These are phyloP conservation scores for Spatula clypeata DNA, from an alignment of 2,797 vertebrate species.

Conservation along the genomic window DNA sequence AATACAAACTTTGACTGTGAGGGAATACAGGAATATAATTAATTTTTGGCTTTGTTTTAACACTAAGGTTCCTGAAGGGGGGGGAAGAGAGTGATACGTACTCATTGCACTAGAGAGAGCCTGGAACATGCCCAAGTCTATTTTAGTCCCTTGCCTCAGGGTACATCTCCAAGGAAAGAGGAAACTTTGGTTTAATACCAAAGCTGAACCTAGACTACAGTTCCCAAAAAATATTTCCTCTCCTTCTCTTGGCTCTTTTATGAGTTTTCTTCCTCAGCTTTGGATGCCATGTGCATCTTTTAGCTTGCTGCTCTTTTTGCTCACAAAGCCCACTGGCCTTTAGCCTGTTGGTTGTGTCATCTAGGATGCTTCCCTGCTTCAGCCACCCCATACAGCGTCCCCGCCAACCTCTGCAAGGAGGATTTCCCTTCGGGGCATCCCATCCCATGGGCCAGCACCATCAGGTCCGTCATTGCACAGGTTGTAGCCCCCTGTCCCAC, in stretches of 20 bases:
- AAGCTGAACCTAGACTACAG: slow-evolving; percentile 10
- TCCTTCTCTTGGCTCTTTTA: neutral
- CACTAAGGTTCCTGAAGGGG: neutral
- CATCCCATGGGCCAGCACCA: neutral
- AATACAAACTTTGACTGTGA: slow-evolving; percentile 31
- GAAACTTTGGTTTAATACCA: slow-evolving; percentile 48
- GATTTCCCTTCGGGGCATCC: neutral
- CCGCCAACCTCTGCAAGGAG: neutral
- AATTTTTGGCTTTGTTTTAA: slow-evolving; percentile 39
- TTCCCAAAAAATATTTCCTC: neutral
- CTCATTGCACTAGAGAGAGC: neutral
- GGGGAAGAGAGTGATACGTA: neutral
- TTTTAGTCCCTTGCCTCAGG: slow-evolving; percentile 43
- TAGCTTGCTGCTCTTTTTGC: neutral
- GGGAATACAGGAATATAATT: slow-evolving; percentile 22
- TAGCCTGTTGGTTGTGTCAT: rapidly evolving
- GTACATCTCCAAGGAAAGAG: slow-evolving; percentile 27
- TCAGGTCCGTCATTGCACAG: neutral
- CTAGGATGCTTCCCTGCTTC: neutral
- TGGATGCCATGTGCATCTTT: neutral
- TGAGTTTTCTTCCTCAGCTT: neutral
- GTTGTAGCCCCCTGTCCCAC: neutral
- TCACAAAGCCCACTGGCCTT: neutral
- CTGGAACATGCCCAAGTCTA: slow-evolving; percentile 40
- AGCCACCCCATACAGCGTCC: neutral